Evolutionary conservation across 2,797 vertebrate species (phyloP).

Genomic region (Phylloscopus collybita): DNA sequence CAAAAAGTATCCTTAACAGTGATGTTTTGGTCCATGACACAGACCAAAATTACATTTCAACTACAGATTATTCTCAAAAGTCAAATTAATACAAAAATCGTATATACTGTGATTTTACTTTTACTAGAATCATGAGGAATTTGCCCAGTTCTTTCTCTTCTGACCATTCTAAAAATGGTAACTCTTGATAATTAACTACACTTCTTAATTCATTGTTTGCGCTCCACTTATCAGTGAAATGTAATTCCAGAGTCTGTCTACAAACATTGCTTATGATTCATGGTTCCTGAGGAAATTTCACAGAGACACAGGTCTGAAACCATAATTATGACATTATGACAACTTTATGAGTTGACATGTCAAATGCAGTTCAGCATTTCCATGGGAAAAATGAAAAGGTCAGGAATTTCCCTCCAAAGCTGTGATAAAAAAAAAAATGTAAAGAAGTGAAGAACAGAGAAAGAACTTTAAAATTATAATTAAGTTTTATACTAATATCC

Average conservation of each 20-base stretch:
- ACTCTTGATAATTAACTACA: not conserved
- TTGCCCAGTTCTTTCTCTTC: not conserved
- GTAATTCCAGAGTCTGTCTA: not conserved
- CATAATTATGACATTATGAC: not conserved
- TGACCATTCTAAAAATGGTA: not conserved
- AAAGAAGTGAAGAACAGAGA: not conserved
- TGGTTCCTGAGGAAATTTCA: conserved; percentile 40
- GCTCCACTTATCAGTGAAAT: not conserved
- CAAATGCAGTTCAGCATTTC: not conserved
- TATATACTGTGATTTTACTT: not conserved
- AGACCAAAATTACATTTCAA: not conserved
- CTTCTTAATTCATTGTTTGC: not conserved
- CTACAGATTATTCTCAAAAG: not conserved
- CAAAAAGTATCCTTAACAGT: not conserved
- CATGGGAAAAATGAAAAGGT: conserved; percentile 15
- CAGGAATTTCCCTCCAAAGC: not conserved
- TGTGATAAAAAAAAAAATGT: not conserved
- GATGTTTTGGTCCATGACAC: not conserved
- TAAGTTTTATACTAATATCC: not conserved
- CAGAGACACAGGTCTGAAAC: not conserved
- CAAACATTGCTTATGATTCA: not conserved
- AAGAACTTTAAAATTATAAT: not conserved
- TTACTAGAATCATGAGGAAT: not conserved
- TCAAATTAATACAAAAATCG: not conserved
- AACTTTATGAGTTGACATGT: not conserved